A percentile compares a stretch with the other conserved stretches of the same genome.
These are phyloP conservation scores for Pongo pygmaeus DNA, from an alignment of 2,113 vertebrate genomes.

Conservation along the genomic window DNA sequence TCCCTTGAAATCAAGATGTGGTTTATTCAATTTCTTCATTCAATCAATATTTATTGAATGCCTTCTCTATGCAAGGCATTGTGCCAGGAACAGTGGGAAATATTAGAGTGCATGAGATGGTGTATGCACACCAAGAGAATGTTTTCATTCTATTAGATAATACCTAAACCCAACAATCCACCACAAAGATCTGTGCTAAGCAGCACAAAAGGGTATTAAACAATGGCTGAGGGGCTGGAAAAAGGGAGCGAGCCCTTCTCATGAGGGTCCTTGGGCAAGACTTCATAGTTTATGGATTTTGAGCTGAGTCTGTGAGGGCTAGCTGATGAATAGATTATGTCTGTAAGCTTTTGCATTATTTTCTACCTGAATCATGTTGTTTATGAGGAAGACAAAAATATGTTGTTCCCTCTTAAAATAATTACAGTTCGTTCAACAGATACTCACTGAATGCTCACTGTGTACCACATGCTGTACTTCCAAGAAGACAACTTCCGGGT, in stretches of 20 bases:
- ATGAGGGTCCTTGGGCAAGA: not conserved
- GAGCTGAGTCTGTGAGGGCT: not conserved
- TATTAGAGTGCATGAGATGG: not conserved
- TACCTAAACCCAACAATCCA: not conserved
- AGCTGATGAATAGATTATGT: not conserved
- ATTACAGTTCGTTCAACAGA: not conserved
- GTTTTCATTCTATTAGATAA: not conserved
- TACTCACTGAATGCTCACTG: not conserved
- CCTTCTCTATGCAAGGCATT: not conserved
- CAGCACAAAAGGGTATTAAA: not conserved
- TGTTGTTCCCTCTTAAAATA: not conserved
- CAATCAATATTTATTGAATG: not conserved
- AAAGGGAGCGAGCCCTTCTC: not conserved
- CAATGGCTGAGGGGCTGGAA: not conserved
- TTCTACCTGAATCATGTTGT: not conserved
- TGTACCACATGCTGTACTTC: not conserved
- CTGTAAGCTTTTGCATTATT: not conserved
- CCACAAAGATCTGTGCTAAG: not conserved
- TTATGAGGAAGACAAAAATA: not conserved
- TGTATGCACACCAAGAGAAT: not conserved
- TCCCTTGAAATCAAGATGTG: conserved; percentile 26
- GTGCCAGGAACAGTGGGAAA: not conserved
- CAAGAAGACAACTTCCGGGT: not conserved
- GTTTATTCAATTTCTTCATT: not conserved
- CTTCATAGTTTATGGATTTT: not conserved